Evolutionary conservation across 2,888 invertebrate species (phyloP).

Genomic region (Psococerastis gibbosa): DNA sequence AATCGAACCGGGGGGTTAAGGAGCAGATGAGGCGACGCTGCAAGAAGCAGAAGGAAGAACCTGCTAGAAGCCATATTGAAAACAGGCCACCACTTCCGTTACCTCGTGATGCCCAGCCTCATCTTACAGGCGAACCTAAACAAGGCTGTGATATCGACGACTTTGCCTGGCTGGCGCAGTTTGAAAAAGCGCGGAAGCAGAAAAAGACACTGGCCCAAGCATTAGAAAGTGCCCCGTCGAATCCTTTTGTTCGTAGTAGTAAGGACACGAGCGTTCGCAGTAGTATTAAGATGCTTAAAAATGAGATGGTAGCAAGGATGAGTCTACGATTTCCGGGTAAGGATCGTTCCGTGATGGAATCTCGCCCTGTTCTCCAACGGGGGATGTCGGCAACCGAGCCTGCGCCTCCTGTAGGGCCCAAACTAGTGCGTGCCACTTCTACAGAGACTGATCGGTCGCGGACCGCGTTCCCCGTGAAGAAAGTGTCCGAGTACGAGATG

Average conservation of each 20-base stretch:
- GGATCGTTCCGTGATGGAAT: background rate
- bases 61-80: background rate
- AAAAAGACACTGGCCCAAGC: background rate
- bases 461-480: background rate
- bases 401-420: background rate
- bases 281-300: background rate
- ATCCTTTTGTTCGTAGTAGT: background rate
- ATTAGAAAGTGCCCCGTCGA: background rate
- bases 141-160: background rate
- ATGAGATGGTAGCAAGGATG: background rate
- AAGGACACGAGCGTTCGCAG: background rate
- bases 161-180: background rate
- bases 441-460: background rate
- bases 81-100: conserved; percentile 3
- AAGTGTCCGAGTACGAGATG: background rate
- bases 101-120: conserved; percentile 1
- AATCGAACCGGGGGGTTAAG: background rate
- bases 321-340: background rate
- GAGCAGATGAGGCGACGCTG: background rate
- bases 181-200: background rate
- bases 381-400: background rate
- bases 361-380: background rate
- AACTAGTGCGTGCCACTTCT: background rate
- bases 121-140: background rate
- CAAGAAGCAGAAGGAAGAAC: background rate